Evolutionary conservation across 2,797 vertebrate species (phyloP).

Genomic region (Tauraco hartlaubi): DNA sequence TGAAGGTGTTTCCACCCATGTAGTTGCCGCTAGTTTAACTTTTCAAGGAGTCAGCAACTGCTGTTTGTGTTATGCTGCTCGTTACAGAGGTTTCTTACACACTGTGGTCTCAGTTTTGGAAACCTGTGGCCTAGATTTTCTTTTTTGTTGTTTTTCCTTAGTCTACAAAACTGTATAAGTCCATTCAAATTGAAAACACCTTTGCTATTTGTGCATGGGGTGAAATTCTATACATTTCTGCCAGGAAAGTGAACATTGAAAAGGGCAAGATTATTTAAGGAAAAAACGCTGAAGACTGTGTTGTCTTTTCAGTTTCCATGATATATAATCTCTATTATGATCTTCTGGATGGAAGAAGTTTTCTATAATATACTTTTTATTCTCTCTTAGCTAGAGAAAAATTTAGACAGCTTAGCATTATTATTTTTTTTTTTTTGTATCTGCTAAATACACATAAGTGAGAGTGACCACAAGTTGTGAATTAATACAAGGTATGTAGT

Average conservation of each 20-base stretch:
- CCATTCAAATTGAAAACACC: background rate
- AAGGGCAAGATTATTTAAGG: background rate
- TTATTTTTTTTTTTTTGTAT: background rate
- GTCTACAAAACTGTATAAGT: background rate
- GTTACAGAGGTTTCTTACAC: background rate
- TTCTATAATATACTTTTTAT: background rate
- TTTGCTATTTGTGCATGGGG: background rate
- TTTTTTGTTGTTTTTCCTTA: background rate
- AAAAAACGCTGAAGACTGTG: background rate
- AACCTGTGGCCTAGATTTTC: background rate
- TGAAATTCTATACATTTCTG: background rate
- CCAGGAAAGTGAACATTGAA: background rate
- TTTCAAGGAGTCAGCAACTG: background rate
- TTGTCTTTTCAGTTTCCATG: background rate
- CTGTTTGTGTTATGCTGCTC: background rate
- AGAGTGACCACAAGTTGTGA: background rate
- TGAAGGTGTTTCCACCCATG: background rate
- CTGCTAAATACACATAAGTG: background rate
- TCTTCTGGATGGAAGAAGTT: background rate
- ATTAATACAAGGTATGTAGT: background rate
- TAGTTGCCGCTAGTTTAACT: background rate
- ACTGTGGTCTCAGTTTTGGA: background rate
- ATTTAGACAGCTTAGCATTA: background rate
- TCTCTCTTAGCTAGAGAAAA: background rate
- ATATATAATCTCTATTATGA: background rate